Conservation (phyloP, 2,113 vertebrate species). For the Sylvietta virens region DNA sequence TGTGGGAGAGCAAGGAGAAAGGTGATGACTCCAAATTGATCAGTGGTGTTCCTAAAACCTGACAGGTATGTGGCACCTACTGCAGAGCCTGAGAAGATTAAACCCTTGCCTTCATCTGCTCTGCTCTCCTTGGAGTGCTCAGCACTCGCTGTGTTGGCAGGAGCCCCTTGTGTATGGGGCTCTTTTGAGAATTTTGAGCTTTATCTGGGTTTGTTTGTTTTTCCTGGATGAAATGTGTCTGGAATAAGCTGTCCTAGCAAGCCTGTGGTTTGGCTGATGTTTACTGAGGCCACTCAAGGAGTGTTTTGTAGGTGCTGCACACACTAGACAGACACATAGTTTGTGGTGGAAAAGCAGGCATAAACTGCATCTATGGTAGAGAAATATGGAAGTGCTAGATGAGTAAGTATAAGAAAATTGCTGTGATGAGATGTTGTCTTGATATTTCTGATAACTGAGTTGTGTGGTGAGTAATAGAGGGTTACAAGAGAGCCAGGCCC, state of each 20-base stretch:
- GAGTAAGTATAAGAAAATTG: background rate
- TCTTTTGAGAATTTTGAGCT: background rate
- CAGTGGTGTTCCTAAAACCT: background rate
- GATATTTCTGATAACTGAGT: background rate
- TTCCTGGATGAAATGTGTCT: background rate
- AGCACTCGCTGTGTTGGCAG: background rate
- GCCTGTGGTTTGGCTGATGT: background rate
- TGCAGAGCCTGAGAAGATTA: background rate
- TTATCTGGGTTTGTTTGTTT: background rate
- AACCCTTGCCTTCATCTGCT: background rate
- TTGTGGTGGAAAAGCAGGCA: background rate
- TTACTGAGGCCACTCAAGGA: background rate
- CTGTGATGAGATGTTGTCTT: background rate
- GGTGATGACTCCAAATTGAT: accelerated
- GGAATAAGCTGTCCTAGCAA: background rate
- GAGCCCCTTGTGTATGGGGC: background rate
- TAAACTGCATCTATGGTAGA: background rate
- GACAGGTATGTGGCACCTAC: accelerated
- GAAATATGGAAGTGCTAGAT: background rate
- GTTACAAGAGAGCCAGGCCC: background rate
- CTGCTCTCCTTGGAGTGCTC: background rate
- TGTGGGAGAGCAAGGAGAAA: background rate
- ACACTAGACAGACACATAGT: background rate
- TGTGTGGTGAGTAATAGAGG: background rate
- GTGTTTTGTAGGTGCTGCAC: background rate